A percentile compares a stretch with the other conserved stretches of the same genome.
Evolutionary conservation across 1,140 invertebrate species (phyloP).

Genomic region (Wasmannia auropunctata): DNA sequence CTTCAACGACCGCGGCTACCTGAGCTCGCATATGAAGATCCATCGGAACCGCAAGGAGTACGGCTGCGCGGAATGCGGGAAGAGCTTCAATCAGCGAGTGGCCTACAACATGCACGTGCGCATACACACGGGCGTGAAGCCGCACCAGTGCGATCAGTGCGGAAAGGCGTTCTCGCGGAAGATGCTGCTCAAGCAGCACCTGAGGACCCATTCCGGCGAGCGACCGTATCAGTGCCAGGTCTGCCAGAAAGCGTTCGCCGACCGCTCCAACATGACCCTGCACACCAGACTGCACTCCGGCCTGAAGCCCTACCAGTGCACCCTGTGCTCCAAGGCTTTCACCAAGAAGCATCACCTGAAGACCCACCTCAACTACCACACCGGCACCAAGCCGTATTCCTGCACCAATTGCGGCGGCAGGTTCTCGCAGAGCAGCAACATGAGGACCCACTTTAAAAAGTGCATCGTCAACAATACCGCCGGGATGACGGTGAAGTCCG

Average conservation of each 20-base stretch:
- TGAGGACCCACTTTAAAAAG: slow-evolving; percentile 92
- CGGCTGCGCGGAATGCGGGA: slow-evolving; percentile 90
- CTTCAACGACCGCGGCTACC: slow-evolving; percentile 91
- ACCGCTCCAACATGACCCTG: slow-evolving; percentile 93
- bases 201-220: slow-evolving; percentile 91
- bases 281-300: slow-evolving; percentile 92
- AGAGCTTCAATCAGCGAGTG: slow-evolving; percentile 92
- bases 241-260: slow-evolving; percentile 91
- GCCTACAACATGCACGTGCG: slow-evolving; percentile 93
- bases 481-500: background rate
- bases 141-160: slow-evolving; percentile 94
- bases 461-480: slow-evolving; percentile 83
- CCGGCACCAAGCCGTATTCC: slow-evolving; percentile 91
- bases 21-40: slow-evolving; percentile 93
- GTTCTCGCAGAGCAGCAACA: slow-evolving; percentile 92
- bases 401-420: slow-evolving; percentile 90
- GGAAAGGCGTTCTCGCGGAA: slow-evolving; percentile 94
- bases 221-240: slow-evolving; percentile 90
- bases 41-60: slow-evolving; percentile 92
- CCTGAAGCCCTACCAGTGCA: slow-evolving; percentile 95
- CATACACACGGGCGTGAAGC: slow-evolving; percentile 93
- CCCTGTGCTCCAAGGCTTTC: slow-evolving; percentile 94
- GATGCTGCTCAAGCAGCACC: slow-evolving; percentile 92
- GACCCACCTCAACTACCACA: slow-evolving; percentile 94
- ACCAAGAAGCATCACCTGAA: slow-evolving; percentile 94